Evolutionary conservation across 2,797 vertebrate genomes (phyloP).

Genomic region (Sternarchorhynchus goeldii): DNA sequence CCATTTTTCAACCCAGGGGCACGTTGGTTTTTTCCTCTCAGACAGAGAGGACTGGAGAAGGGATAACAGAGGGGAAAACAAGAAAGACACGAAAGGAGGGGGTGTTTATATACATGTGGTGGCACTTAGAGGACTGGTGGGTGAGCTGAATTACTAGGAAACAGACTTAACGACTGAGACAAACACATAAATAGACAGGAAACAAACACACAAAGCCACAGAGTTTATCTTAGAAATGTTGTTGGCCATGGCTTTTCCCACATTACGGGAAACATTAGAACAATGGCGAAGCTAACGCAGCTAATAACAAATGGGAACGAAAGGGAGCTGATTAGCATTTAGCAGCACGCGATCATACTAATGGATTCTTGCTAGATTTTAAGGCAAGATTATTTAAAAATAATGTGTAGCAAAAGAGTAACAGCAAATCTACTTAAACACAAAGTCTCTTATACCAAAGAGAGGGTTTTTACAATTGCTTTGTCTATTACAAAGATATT

Average conservation of each 20-base stretch:
- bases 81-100: not conserved
- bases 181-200: not conserved
- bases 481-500: too few relatives aligned
- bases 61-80: too few relatives aligned
- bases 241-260: not conserved
- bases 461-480: too few relatives aligned
- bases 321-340: not conserved
- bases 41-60: slow-evolving; percentile 10
- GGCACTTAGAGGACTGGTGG: not conserved
- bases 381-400: not conserved
- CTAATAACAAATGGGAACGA: slow-evolving; percentile 8
- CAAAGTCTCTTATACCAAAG: too few relatives aligned
- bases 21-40: slow-evolving; percentile 41
- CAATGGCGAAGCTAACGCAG: not conserved
- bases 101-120: not conserved
- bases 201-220: not conserved
- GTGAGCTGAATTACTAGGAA: not conserved
- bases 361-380: not conserved
- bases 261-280: not conserved
- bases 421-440: too few relatives aligned
- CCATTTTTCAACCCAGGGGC: slow-evolving; percentile 62
- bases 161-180: not conserved
- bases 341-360: not conserved
- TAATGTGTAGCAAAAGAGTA: too few relatives aligned
- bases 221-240: not conserved